Evolutionary conservation across 1,140 invertebrate species (phyloP).

Genomic region (Formica selysi): DNA sequence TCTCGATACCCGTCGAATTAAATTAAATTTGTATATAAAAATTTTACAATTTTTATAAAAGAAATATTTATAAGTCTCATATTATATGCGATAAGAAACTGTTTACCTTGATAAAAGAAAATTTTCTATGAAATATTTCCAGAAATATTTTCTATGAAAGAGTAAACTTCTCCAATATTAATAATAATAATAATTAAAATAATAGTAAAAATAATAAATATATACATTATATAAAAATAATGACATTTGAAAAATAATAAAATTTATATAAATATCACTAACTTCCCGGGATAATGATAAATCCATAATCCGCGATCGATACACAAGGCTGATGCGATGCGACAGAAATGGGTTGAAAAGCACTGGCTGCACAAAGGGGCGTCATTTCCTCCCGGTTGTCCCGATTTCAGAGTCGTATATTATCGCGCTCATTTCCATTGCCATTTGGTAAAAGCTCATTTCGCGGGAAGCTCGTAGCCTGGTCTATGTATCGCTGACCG

Average conservation of each 20-base stretch:
- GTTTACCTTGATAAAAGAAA: neutral
- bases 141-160: too few relatives aligned
- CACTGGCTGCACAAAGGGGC: neutral
- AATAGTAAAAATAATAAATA: too few relatives aligned
- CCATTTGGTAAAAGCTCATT: constrained; percentile 60
- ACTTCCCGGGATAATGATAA: neutral
- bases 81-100: neutral
- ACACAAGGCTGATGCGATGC: neutral
- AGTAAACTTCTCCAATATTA: too few relatives aligned
- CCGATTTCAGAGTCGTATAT: constrained; percentile 52
- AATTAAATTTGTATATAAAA: neutral
- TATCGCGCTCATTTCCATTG: constrained; percentile 44
- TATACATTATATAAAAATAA: too few relatives aligned
- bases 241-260: neutral
- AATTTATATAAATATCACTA: neutral
- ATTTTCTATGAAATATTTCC: too few relatives aligned
- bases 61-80: neutral
- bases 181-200: too few relatives aligned
- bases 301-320: neutral
- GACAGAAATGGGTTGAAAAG: constrained; percentile 59
- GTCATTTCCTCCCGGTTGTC: constrained; percentile 59
- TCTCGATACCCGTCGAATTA: neutral
- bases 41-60: neutral
- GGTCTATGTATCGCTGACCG: constrained; percentile 68
- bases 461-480: constrained; percentile 40